These are phyloP conservation scores for Poeciliopsis infans DNA, from an alignment of 2,797 vertebrate genomes.

Conservation along the genomic window DNA sequence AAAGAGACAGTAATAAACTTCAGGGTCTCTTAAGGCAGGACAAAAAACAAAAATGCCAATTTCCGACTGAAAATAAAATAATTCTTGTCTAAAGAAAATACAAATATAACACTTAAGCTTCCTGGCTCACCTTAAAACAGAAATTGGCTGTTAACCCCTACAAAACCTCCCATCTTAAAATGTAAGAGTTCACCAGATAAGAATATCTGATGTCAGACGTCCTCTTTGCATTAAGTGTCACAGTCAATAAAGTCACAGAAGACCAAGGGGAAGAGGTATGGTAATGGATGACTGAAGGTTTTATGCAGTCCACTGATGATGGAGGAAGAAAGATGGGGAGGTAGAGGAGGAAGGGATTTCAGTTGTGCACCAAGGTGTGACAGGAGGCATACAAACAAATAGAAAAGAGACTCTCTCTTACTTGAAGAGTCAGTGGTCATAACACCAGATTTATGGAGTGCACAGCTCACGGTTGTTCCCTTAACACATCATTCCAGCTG, in stretches of 20 bases:
- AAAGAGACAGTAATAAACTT: background rate
- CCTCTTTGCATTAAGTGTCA: background rate
- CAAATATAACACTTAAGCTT: background rate
- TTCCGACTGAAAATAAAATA: background rate
- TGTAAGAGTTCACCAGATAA: background rate
- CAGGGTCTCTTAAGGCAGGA: background rate
- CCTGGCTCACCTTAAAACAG: background rate
- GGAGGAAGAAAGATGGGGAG: too few relatives aligned
- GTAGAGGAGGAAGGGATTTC: background rate
- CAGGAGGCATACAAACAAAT: background rate
- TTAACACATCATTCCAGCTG: background rate
- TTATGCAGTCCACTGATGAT: background rate
- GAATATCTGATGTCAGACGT: background rate
- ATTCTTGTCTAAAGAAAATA: background rate
- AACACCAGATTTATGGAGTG: background rate
- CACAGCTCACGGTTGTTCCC: background rate
- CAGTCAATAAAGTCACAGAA: background rate
- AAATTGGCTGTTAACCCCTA: background rate
- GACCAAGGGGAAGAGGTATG: background rate
- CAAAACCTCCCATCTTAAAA: background rate
- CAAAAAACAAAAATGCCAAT: background rate
- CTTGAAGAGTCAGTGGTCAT: background rate
- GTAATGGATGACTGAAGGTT: background rate
- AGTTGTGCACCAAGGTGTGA: background rate
- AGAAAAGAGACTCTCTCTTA: background rate